These are phyloP conservation scores for Melanophora roralis DNA, from an alignment of 2,888 invertebrate genomes.

Conservation along the genomic window DNA sequence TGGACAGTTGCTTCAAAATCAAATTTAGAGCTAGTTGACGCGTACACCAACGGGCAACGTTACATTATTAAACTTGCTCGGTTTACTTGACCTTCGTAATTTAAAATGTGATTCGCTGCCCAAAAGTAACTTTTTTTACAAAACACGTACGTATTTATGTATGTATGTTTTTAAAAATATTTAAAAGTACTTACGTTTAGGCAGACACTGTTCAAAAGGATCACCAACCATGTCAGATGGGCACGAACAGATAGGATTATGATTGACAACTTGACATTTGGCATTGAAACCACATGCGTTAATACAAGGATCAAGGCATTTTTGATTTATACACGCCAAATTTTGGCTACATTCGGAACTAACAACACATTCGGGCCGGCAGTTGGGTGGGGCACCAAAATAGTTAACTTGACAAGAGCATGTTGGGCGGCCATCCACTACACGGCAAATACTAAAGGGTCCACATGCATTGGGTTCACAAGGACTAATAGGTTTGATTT, in stretches of 20 bases:
- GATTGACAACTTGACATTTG: conserved; percentile 86
- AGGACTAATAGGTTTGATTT: conserved; percentile 78
- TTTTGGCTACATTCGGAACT: conserved; percentile 87
- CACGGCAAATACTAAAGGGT: conserved; percentile 86
- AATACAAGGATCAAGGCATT: conserved; percentile 87
- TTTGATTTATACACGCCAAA: conserved; percentile 86
- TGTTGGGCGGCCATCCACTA: conserved; percentile 84
- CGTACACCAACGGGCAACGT: too few species aligned
- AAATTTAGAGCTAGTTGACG: too few species aligned
- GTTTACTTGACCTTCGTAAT: too few species aligned
- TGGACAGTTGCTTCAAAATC: too few species aligned
- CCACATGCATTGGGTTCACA: conserved; percentile 89
- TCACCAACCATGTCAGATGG: conserved; percentile 84
- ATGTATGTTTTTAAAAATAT: neutral
- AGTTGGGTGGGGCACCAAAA: conserved; percentile 86
- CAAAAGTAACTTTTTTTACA: too few species aligned
- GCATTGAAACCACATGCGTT: conserved; percentile 88
- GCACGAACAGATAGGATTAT: conserved; percentile 89
- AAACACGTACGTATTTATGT: too few species aligned
- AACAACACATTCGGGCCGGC: conserved; percentile 87
- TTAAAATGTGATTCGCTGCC: too few species aligned
- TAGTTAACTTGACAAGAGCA: conserved; percentile 86
- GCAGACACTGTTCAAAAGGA: conserved; percentile 84
- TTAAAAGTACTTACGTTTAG: conserved; percentile 72
- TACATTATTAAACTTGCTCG: too few species aligned